Conservation (phyloP, 2,888 invertebrate genomes). For the Escarpia spicata region DNA sequence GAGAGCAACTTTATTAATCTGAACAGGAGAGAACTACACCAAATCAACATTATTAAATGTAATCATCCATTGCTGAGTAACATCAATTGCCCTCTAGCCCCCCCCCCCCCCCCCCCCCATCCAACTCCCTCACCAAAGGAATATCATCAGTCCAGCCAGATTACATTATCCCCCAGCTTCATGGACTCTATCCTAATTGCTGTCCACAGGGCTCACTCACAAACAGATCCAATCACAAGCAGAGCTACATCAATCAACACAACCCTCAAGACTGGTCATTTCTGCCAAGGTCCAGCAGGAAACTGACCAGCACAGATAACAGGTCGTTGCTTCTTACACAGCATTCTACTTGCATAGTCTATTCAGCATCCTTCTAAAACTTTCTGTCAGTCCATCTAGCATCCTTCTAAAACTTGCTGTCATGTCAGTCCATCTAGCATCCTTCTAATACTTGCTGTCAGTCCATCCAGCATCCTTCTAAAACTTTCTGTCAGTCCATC, state of each 20-base stretch:
- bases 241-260: not conserved
- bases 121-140: not conserved
- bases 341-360: not conserved
- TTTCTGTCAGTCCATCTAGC: too few relatives aligned
- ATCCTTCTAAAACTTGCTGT: too few relatives aligned
- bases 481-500: too few relatives aligned
- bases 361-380: not conserved
- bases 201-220: not conserved
- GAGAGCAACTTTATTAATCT: too few relatives aligned
- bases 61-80: too few relatives aligned
- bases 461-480: too few relatives aligned
- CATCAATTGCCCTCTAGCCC: too few relatives aligned
- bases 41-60: too few relatives aligned
- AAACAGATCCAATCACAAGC: not conserved
- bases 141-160: not conserved
- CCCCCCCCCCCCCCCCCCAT: not conserved
- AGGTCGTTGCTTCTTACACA: not conserved
- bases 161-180: not conserved
- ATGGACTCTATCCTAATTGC: not conserved
- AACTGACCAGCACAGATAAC: slow-evolving; percentile 7
- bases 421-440: too few relatives aligned
- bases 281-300: not conserved
- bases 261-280: not conserved
- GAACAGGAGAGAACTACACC: too few relatives aligned
- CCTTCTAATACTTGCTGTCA: too few relatives aligned